These are phyloP conservation scores for Limnothrissa miodon DNA, from an alignment of 2,113 vertebrate genomes.

Conservation along the genomic window DNA sequence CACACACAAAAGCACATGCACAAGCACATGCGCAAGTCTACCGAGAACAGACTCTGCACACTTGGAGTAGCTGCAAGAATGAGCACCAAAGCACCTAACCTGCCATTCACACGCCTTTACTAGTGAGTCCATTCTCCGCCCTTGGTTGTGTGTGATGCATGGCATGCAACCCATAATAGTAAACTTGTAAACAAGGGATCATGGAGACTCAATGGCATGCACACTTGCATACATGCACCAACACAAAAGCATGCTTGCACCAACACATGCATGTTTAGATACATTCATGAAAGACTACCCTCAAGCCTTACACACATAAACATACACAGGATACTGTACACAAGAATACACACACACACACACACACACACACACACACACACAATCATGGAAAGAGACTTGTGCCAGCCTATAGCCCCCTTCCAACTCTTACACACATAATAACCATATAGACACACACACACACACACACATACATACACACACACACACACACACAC, in stretches of 20 bases:
- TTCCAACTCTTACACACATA: no score
- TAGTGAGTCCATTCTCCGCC: not conserved
- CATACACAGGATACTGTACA: no score
- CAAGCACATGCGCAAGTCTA: no score
- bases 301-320: not conserved
- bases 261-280: not conserved
- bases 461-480: not conserved
- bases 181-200: not conserved
- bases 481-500: not conserved
- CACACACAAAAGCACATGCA: not conserved
- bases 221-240: not conserved
- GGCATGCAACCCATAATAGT: not conserved
- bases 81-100: not conserved
- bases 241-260: not conserved
- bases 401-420: no score
- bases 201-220: not conserved
- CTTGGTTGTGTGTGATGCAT: not conserved
- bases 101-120: not conserved
- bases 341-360: not conserved
- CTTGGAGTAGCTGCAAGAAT: no score
- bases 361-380: not conserved
- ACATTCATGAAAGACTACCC: not conserved
- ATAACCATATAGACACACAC: no score
- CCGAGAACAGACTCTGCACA: no score
- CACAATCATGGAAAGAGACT: no score